These are phyloP conservation scores for Liasis olivaceus DNA, from an alignment of 2,797 vertebrate genomes.

Conservation along the genomic window DNA sequence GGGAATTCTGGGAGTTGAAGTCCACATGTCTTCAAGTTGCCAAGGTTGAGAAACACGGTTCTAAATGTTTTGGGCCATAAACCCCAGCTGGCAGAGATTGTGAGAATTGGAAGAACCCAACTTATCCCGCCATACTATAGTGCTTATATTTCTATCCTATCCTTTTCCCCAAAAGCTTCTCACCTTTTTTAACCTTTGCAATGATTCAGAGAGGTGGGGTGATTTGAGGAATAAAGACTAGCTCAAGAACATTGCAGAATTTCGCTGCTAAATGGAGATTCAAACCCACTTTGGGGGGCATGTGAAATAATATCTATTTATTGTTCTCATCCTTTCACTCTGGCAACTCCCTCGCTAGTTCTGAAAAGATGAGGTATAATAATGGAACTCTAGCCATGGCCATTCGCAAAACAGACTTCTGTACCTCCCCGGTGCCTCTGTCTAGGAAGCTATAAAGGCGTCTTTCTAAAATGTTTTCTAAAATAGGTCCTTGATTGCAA, in stretches of 20 bases:
- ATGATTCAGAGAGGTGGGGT: too few species aligned
- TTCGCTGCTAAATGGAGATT: neutral
- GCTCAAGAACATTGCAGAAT: neutral
- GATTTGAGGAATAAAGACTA: neutral
- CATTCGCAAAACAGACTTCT: neutral
- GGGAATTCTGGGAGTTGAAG: too few species aligned
- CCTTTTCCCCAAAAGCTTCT: neutral
- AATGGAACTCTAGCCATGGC: neutral
- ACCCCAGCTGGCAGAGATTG: neutral
- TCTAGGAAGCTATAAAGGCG: neutral
- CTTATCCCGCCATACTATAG: neutral
- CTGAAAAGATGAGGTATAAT: neutral
- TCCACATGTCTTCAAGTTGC: too few species aligned
- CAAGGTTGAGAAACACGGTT: too few species aligned
- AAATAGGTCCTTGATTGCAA: neutral
- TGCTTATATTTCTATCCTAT: neutral
- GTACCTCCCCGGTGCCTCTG: neutral
- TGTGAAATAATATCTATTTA: neutral
- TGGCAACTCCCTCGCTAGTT: neutral
- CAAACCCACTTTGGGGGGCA: neutral
- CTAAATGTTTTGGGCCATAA: neutral
- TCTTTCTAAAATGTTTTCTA: neutral
- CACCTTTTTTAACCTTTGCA: neutral
- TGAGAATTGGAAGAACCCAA: neutral
- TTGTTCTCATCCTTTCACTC: neutral